Evolutionary conservation across 2,888 invertebrate species (phyloP), one percentile per base, ranked within the genome.

Genomic region (Synergus gifuensis): DNA sequence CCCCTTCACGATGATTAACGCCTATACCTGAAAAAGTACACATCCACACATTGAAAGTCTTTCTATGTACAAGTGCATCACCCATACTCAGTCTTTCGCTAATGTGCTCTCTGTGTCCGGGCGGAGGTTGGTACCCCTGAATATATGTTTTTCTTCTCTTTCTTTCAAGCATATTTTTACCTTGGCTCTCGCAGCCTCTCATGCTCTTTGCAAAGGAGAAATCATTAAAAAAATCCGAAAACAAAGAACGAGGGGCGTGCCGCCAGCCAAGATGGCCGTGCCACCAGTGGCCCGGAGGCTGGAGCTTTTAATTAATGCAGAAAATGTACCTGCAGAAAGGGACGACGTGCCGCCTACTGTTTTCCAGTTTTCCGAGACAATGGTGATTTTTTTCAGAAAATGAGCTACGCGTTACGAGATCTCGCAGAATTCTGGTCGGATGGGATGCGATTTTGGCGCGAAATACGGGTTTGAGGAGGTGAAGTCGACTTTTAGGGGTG

Each of bases 271-370:
- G 91, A 92, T 92, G 92, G 92, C 92, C 90, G 91, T 88, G 85
- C 87, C 76, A 86, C 83, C 84, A 76, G 86, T 86, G 84, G 87
- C 88, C 88, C 87, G 89, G 89, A 88, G 91, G 89, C 88, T 87
- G 91, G 89, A 87, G 89, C 89, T 90, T 89, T 91, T 90, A 92
- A 92, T 92, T 92, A 91, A 90, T 90, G 89, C 90, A 87, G 89
- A 90, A 86, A 66, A 77, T 66, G 81, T 81, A 80, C 80, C 79
- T 77, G 44, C 79, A 82, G 80, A 78, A 84, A 82, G 79, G 77
- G 66, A n/a, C 36, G 73, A 73, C 73, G 73, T 66, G 83, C 78
- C 79, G 81, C 80, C 73, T 73, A 73, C 73, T 73, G 49, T 73
- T 73, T 73, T 54, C 54, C 73, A 73, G 49, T 73, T 73, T 73